Conservation (phyloP, 2,888 invertebrate species). For the Galerucella pusilla region DNA sequence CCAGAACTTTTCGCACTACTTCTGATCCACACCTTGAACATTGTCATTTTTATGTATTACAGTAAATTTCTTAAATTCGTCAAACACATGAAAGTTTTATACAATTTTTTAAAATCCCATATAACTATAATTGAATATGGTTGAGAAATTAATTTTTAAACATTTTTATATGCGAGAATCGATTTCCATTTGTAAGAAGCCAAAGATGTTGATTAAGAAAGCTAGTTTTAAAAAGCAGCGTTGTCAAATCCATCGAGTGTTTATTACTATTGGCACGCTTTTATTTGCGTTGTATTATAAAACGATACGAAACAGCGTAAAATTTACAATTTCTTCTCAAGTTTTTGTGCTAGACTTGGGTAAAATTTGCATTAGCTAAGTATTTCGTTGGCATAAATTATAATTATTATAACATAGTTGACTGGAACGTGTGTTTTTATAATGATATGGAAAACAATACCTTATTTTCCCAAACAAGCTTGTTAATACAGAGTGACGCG, state of each 20-base stretch:
- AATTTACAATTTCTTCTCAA: conserved; percentile 37
- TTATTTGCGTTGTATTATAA: conserved; percentile 35
- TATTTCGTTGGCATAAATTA: conserved; percentile 40
- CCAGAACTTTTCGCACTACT: too few species aligned
- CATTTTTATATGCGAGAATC: conserved; percentile 15
- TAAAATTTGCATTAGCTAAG: conserved; percentile 41
- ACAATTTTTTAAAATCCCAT: not conserved
- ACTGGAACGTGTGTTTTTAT: conserved; percentile 34
- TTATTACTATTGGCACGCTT: conserved; percentile 12
- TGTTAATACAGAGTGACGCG: conserved; percentile 19
- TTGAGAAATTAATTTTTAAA: conserved; percentile 9
- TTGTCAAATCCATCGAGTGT: conserved; percentile 41
- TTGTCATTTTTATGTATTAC: too few species aligned
- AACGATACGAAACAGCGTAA: conserved; percentile 16
- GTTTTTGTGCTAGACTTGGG: conserved; percentile 37
- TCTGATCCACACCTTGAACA: too few species aligned
- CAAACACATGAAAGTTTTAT: not conserved
- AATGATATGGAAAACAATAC: conserved; percentile 37
- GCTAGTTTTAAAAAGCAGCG: conserved; percentile 37
- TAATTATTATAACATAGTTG: conserved; percentile 27
- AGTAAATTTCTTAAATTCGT: too few species aligned
- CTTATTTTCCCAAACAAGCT: conserved; percentile 23
- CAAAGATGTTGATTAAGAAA: conserved; percentile 39
- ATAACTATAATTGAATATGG: not conserved
- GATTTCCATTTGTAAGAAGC: conserved; percentile 17